phyloP scores from a whole-genome alignment of 2,113 vertebrate species.

The Psammodynastes pulverulentus region DNA sequence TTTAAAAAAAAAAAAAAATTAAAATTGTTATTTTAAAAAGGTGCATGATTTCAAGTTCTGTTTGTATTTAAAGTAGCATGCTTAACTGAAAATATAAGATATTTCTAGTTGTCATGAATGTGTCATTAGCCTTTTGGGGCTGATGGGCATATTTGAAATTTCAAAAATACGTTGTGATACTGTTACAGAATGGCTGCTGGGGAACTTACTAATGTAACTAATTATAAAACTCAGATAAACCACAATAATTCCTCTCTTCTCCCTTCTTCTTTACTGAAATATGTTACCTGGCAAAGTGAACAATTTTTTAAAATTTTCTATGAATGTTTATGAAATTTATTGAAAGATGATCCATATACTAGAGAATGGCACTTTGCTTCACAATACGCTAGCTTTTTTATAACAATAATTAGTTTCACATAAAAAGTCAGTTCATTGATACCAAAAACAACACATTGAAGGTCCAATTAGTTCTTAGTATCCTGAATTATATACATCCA shows the following conservation, averaged over 20 bases:
- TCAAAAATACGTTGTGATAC: neutral
- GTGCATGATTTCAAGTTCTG: neutral
- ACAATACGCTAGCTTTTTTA: neutral
- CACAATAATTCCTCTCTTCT: neutral
- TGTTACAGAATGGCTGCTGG: neutral
- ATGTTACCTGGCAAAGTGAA: neutral
- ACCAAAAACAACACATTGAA: neutral
- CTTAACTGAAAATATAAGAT: neutral
- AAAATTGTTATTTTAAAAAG: neutral
- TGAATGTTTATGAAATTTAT: neutral
- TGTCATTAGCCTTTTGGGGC: neutral
- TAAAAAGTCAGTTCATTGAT: neutral
- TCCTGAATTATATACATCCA: neutral
- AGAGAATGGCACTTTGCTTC: neutral
- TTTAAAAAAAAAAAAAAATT: neutral
- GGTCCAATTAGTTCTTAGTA: neutral
- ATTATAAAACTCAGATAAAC: neutral
- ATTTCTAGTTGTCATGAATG: neutral
- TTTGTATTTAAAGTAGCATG: neutral
- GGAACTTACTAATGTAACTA: neutral
- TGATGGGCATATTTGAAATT: neutral
- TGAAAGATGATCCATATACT: neutral
- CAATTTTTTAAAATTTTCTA: neutral
- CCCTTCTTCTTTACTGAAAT: neutral
- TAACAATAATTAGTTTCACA: neutral